Evolutionary conservation across 2,888 invertebrate genomes (phyloP).

Genomic region (Nemotelus nigrinus): DNA sequence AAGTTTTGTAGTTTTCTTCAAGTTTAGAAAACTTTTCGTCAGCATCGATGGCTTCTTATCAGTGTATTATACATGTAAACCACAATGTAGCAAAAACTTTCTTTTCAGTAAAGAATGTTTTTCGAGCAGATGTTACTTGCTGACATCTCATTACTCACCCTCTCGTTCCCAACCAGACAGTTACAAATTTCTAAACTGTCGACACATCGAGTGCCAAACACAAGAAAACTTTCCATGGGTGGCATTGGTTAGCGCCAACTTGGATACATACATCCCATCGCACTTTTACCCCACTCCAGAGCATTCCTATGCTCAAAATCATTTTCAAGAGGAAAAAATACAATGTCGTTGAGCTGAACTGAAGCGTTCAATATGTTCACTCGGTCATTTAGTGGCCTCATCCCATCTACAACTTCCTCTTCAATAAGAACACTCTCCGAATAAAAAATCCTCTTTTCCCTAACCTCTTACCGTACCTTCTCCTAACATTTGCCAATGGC

Average conservation of each 20-base stretch:
- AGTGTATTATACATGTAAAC: too few relatives aligned
- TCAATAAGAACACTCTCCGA: too few relatives aligned
- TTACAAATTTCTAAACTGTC: constrained; percentile 47
- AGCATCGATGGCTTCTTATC: too few relatives aligned
- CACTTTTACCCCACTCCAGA: background rate
- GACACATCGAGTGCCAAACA: constrained; percentile 41
- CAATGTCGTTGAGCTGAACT: background rate
- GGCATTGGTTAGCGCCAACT: background rate
- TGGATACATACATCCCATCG: background rate
- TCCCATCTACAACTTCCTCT: background rate
- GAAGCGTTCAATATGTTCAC: constrained; percentile 25
- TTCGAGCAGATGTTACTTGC: constrained; percentile 12
- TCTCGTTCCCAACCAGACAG: constrained; percentile 18
- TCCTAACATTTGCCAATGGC: background rate
- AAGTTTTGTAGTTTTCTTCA: too few relatives aligned
- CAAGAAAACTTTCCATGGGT: constrained; percentile 14
- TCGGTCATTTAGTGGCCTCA: background rate
- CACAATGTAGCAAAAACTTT: too few relatives aligned
- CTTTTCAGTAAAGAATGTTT: too few relatives aligned
- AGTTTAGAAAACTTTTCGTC: too few relatives aligned
- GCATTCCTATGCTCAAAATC: constrained; percentile 12
- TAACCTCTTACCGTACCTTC: too few relatives aligned
- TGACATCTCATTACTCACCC: constrained; percentile 44
- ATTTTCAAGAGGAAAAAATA: constrained; percentile 2
- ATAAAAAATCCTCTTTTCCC: too few relatives aligned